Percentiles rank a stretch among this genome's conserved stretches.
Evolutionary conservation across 2,113 vertebrate species (phyloP).

Genomic region (Ptyas mucosa): DNA sequence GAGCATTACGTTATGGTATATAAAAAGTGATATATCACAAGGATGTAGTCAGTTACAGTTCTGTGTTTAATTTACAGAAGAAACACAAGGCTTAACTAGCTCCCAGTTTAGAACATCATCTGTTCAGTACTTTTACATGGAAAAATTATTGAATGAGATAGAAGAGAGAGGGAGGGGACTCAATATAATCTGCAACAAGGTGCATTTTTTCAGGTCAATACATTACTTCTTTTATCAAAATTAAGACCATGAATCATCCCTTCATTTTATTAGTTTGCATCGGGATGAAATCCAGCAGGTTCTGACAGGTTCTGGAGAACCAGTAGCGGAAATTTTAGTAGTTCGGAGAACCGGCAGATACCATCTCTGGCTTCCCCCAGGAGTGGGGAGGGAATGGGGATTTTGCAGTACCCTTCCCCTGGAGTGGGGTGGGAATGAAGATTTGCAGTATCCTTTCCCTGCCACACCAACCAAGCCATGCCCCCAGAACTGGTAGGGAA

Average conservation of each 20-base stretch:
- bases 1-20: neutral
- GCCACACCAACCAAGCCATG: too few relatives aligned
- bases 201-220: neutral
- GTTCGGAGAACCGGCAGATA: too few relatives aligned
- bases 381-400: too few relatives aligned
- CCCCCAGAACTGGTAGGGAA: too few relatives aligned
- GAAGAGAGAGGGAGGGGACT: neutral
- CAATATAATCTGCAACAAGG: neutral
- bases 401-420: too few relatives aligned
- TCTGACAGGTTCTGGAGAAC: too few relatives aligned
- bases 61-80: neutral
- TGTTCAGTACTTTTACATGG: neutral
- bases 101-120: neutral
- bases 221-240: neutral
- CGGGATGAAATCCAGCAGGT: neutral
- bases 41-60: neutral
- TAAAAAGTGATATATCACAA: neutral
- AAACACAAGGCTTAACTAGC: neutral
- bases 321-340: too few relatives aligned
- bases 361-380: too few relatives aligned
- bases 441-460: too few relatives aligned
- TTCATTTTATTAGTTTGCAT: neutral
- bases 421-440: too few relatives aligned
- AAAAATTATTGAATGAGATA: neutral
- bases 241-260: neutral